Evolutionary conservation across 2,113 vertebrate species (phyloP).

Genomic region (Dipodomys merriami): DNA sequence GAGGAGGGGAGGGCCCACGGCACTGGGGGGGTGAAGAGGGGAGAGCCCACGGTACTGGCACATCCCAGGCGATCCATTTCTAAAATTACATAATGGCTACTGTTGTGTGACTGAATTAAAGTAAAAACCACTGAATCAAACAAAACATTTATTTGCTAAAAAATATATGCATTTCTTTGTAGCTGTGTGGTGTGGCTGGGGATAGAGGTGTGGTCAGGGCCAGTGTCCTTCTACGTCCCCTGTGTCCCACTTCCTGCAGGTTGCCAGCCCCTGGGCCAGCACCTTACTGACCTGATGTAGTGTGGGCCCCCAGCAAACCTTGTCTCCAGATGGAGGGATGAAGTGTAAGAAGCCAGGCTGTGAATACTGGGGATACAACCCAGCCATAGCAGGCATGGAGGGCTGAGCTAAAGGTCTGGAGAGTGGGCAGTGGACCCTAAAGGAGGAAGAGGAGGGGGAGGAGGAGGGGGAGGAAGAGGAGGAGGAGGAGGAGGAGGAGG

Average conservation of each 20-base stretch:
- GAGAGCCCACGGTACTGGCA: neutral
- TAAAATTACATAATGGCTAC: neutral
- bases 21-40: too few relatives aligned
- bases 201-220: neutral
- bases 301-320: neutral
- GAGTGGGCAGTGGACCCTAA: rapidly evolving
- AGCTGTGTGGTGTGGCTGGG: rapidly evolving
- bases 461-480: too few relatives aligned
- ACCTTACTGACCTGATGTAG: rapidly evolving
- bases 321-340: rapidly evolving
- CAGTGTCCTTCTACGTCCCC: too few relatives aligned
- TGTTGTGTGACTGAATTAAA: neutral
- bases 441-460: too few relatives aligned
- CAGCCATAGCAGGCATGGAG: too few relatives aligned
- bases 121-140: neutral
- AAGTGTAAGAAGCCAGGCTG: rapidly evolving
- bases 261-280: rapidly evolving
- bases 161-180: rapidly evolving
- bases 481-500: too few relatives aligned
- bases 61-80: neutral
- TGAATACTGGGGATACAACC: too few relatives aligned
- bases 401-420: neutral
- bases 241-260: neutral
- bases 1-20: too few relatives aligned
- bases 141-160: neutral